Conservation (phyloP, 2,888 invertebrate species). For the Cerceris rybyensis region DNA sequence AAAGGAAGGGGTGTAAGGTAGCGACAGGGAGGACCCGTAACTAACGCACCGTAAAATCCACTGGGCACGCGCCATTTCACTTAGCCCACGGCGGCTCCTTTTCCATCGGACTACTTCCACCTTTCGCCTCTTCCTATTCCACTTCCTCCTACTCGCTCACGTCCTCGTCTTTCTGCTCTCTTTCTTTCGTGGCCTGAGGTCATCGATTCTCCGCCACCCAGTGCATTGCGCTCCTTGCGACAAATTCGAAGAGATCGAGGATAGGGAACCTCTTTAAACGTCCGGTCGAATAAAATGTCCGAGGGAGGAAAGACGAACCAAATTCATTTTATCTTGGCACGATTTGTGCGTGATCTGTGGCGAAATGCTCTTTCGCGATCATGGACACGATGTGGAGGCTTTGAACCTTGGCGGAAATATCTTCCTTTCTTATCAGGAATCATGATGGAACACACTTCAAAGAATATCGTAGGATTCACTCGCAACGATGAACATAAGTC, state of each 20-base stretch:
- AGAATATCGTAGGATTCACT: too few species aligned
- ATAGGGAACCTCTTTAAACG: background rate
- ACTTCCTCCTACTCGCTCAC: constrained; percentile 27
- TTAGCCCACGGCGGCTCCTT: constrained; percentile 72
- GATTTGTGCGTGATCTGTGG: too few species aligned
- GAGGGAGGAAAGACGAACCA: too few species aligned
- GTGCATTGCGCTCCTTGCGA: constrained; percentile 33
- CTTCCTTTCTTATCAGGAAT: too few species aligned
- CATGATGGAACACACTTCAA: too few species aligned
- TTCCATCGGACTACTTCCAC: constrained; percentile 53
- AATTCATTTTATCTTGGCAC: too few species aligned
- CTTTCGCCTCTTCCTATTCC: constrained; percentile 24
- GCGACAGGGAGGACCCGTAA: constrained; percentile 67
- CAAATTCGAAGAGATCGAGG: constrained; percentile 26
- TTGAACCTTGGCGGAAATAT: too few species aligned
- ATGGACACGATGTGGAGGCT: too few species aligned
- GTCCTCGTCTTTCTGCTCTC: constrained; percentile 34
- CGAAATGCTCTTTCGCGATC: too few species aligned
- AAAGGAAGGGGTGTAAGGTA: constrained; percentile 48
- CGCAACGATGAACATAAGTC: too few species aligned
- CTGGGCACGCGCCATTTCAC: constrained; percentile 79
- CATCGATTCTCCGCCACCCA: constrained; percentile 57
- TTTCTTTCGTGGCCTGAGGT: constrained; percentile 43
- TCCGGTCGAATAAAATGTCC: too few species aligned
- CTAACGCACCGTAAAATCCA: constrained; percentile 78